phyloP scores from a whole-genome alignment of 2,113 vertebrate genomes.

The Narcine bancroftii region DNA sequence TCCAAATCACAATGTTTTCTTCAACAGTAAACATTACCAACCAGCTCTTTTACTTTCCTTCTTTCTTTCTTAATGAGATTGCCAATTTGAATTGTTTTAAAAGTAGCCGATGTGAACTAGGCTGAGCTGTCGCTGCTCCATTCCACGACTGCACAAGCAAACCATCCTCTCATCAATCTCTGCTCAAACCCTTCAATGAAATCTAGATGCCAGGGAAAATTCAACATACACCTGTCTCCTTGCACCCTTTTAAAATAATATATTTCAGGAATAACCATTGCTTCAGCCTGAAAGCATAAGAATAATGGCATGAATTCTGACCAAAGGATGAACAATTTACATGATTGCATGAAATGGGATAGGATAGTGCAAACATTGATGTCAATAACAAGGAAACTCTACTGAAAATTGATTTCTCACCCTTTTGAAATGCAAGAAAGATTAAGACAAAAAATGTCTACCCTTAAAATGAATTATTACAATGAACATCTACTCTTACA shows the following conservation, averaged over 20 bases:
- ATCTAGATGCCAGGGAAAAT: background rate
- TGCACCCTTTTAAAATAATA: background rate
- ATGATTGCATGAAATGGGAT: background rate
- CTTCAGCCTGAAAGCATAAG: background rate
- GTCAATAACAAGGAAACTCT: background rate
- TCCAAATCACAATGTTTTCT: background rate
- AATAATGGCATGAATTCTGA: too few relatives aligned
- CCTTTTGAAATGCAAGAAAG: background rate
- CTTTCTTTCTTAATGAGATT: background rate
- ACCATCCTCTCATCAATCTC: background rate
- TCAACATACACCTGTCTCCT: background rate
- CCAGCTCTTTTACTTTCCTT: background rate
- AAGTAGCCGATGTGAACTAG: background rate
- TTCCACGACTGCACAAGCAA: background rate
- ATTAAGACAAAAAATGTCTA: background rate
- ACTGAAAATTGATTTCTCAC: background rate
- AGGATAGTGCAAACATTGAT: background rate
- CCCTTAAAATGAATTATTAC: background rate
- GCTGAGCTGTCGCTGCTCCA: background rate
- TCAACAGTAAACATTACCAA: background rate
- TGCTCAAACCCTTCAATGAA: background rate
- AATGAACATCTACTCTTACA: background rate
- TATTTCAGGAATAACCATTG: background rate
- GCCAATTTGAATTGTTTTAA: background rate
- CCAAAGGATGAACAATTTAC: background rate